Base-by-base conservation (phyloP, 2,888 invertebrate species). In the Caenorhabditis sp. region DNA sequence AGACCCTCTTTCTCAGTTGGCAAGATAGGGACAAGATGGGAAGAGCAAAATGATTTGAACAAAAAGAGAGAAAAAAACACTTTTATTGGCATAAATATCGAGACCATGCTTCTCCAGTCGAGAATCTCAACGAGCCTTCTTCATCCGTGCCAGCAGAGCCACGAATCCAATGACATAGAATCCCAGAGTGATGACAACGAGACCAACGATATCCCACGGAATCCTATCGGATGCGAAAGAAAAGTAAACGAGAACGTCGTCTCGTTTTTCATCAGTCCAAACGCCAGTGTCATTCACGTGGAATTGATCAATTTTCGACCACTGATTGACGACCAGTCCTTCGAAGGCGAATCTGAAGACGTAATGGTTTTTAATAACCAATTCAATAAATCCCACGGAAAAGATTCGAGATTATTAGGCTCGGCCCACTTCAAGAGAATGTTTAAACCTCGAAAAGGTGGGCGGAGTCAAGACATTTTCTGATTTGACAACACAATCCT, bases 311-410 rank as follows among this genome's bases (percentile, higher is more conserved):
- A 82, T 74, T 28, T 58, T 2, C 10, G 81, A 84, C 89, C 88
- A 86, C 69, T 86, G 90, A 49, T 87, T 87, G 58, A 86, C 79
- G 2, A 79, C 70, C 58, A 66, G 61, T 69, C 80, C 96, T 96
- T 89, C 88, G 70, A 84, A 89, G 3, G 87, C 88, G 68, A 87
- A 88, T 59, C 88, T 85, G n/a, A n/a, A 81, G 19, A n/a, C n/a
- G n/a, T n/a, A n/a, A n/a, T n/a, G n/a, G n/a, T n/a, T n/a, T n/a
- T n/a, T n/a, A n/a, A n/a, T n/a, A n/a, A n/a, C n/a, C n/a, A n/a
- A n/a, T n/a, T n/a, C n/a, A n/a, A n/a, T n/a, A n/a, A n/a, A n/a
- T n/a, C n/a, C n/a, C n/a, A n/a, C n/a, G n/a, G n/a, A n/a, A n/a
- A n/a, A n/a, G n/a, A n/a, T n/a, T n/a, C n/a, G n/a, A n/a, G n/a